These are phyloP conservation scores for Lepidurus arcticus DNA, from an alignment of 1,140 invertebrate species.

Conservation along the genomic window DNA sequence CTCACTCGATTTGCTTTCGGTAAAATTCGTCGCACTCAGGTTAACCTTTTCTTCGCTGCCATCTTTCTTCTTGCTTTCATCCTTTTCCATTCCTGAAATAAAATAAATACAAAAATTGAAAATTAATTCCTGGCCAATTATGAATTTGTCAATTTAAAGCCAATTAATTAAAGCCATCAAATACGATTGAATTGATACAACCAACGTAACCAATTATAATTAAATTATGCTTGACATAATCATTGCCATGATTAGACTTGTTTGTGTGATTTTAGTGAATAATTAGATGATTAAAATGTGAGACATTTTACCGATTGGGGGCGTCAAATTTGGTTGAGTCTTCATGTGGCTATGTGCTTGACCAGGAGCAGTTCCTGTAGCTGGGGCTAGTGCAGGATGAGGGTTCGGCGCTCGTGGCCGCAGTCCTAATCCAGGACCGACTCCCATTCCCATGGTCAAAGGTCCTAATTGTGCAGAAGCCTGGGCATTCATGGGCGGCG, in stretches of 20 bases:
- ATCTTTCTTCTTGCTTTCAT: not conserved
- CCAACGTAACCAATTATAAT: too few relatives aligned
- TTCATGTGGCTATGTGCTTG: conserved; percentile 19
- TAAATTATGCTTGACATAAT: too few relatives aligned
- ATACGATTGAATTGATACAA: too few relatives aligned
- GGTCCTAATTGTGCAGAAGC: conserved; percentile 26
- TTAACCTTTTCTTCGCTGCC: not conserved
- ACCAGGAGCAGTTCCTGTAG: conserved; percentile 29
- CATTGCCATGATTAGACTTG: too few relatives aligned
- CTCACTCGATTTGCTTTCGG: conserved; percentile 22
- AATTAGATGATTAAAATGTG: not conserved
- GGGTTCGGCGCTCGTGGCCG: conserved; percentile 32
- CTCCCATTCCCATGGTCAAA: not conserved
- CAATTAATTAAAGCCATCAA: too few relatives aligned
- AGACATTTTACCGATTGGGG: not conserved
- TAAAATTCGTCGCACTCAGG: conserved; percentile 8
- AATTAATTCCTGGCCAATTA: not conserved
- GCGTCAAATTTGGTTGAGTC: conserved; percentile 7
- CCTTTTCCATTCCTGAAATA: not conserved
- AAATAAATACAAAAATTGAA: not conserved
- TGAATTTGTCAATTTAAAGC: too few relatives aligned
- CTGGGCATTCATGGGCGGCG: not conserved
- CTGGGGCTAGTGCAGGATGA: conserved; percentile 29
- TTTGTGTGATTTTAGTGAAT: too few relatives aligned
- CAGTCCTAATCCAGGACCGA: conserved; percentile 22